These are phyloP conservation scores for Spheniscus humboldti DNA, from an alignment of 2,797 vertebrate genomes.

Conservation along the genomic window DNA sequence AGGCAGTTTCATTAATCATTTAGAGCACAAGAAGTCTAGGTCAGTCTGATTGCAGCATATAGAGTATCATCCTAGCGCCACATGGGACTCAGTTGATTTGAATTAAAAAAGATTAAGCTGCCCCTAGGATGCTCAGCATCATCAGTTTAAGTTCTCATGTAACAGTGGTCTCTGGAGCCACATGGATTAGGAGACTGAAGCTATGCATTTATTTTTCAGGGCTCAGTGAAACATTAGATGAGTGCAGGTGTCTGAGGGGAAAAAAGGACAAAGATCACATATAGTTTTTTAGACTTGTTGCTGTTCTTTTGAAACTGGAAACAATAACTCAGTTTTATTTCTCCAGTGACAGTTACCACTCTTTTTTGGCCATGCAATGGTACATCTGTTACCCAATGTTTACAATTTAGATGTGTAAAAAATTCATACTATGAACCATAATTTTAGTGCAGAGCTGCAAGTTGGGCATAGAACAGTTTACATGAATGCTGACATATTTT, in stretches of 20 bases:
- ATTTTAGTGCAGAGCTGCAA: constrained; percentile 29
- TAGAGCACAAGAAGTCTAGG: constrained; percentile 98
- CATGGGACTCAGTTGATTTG: constrained; percentile 94
- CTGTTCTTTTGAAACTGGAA: constrained; percentile 87
- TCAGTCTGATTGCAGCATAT: constrained; percentile 99
- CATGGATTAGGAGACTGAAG: constrained; percentile 99
- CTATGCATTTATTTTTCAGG: constrained; percentile 97
- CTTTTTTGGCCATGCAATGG: constrained; percentile 78
- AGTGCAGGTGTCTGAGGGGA: constrained; percentile 94
- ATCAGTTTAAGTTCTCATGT: constrained; percentile 93
- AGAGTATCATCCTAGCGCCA: constrained; percentile 95
- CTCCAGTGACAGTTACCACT: constrained; percentile 82
- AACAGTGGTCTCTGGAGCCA: constrained; percentile 95
- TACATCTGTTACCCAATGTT: constrained; percentile 81
- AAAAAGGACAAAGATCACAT: constrained; percentile 77
- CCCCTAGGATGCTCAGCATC: constrained; percentile 87
- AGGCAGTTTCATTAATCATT: constrained; percentile 99
- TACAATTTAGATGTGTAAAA: constrained; percentile 73
- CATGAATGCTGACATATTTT: constrained; percentile 52
- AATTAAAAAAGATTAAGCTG: constrained; percentile 93
- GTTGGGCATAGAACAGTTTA: constrained; percentile 44
- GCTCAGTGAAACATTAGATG: constrained; percentile 92
- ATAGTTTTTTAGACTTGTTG: constrained; percentile 80
- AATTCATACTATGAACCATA: constrained; percentile 48
- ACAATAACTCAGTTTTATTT: constrained; percentile 90